These are phyloP conservation scores for Clivina fossor DNA, from an alignment of 2,888 invertebrate species.

Conservation along the genomic window DNA sequence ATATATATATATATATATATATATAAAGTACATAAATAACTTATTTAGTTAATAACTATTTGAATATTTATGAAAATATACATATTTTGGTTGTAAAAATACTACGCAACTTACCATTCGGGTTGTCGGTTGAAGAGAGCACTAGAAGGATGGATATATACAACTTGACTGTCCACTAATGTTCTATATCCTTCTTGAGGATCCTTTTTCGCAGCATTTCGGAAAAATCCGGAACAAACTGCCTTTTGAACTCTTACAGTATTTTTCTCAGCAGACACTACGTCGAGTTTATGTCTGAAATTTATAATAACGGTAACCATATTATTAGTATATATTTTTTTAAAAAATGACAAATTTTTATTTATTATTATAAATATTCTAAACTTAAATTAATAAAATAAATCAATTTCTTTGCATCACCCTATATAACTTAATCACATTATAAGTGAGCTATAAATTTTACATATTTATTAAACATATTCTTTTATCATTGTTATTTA, in stretches of 20 bases:
- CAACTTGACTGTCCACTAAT: slow-evolving; percentile 95
- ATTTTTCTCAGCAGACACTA: slow-evolving; percentile 94
- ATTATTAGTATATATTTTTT: not conserved
- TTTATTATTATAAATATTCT: no score
- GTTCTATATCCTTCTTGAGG: slow-evolving; percentile 98
- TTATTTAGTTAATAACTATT: no score
- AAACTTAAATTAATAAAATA: no score
- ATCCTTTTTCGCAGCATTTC: slow-evolving; percentile 98
- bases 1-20: no score
- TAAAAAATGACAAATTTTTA: not conserved
- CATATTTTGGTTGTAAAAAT: no score
- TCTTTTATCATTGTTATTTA: no score
- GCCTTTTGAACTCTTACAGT: slow-evolving; percentile 96
- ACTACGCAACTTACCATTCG: slow-evolving; percentile 91
- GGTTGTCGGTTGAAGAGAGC: slow-evolving; percentile 98
- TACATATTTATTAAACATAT: no score
- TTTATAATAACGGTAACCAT: slow-evolving; percentile 24
- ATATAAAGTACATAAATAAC: no score
- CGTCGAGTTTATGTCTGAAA: slow-evolving; percentile 86
- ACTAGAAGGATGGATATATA: slow-evolving; percentile 98
- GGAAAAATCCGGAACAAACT: slow-evolving; percentile 97
- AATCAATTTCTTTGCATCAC: no score
- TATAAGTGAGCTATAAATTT: no score
- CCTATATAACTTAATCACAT: no score
- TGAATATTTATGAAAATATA: no score